Percentiles rank a stretch among this genome's conserved stretches.
These are phyloP conservation scores for Aythya baeri DNA, from an alignment of 2,113 vertebrate species.

Conservation along the genomic window DNA sequence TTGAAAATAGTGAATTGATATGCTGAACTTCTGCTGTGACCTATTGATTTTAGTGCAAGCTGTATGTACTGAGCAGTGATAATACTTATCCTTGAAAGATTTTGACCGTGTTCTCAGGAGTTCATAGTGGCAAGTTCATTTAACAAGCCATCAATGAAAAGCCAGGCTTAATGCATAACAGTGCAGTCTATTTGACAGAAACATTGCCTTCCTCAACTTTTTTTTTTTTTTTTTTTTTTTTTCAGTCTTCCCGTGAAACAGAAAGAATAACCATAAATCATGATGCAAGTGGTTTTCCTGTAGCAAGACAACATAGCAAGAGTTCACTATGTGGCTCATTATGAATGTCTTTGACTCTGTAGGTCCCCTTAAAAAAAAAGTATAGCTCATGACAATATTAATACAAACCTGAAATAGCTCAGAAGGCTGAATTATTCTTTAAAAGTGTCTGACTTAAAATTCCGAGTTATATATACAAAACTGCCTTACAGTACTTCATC, in stretches of 20 bases:
- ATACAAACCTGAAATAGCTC: background rate
- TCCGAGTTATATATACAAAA: background rate
- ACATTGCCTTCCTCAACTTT: slow-evolving; percentile 33
- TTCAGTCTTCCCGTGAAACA: slow-evolving; percentile 43
- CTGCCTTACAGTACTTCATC: background rate
- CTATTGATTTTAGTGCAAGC: background rate
- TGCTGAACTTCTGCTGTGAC: slow-evolving; percentile 39
- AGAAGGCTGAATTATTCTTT: background rate
- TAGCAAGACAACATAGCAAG: background rate
- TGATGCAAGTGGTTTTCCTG: background rate
- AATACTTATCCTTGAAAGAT: background rate
- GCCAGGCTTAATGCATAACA: background rate
- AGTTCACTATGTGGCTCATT: background rate
- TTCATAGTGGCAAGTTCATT: slow-evolving; percentile 11
- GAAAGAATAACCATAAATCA: slow-evolving; percentile 54
- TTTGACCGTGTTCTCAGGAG: background rate
- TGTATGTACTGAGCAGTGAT: background rate
- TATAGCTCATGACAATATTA: background rate
- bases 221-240: background rate
- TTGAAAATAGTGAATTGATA: slow-evolving; percentile 21
- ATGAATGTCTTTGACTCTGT: slow-evolving; percentile 11
- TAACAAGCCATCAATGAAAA: background rate
- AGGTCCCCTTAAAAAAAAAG: background rate
- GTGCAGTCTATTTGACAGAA: slow-evolving; percentile 49
- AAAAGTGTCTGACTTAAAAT: background rate